A percentile compares a stretch with the other conserved stretches of the same genome.
Evolutionary conservation across 2,113 vertebrate genomes (phyloP).

Genomic region (Cyrtonyx montezumae): DNA sequence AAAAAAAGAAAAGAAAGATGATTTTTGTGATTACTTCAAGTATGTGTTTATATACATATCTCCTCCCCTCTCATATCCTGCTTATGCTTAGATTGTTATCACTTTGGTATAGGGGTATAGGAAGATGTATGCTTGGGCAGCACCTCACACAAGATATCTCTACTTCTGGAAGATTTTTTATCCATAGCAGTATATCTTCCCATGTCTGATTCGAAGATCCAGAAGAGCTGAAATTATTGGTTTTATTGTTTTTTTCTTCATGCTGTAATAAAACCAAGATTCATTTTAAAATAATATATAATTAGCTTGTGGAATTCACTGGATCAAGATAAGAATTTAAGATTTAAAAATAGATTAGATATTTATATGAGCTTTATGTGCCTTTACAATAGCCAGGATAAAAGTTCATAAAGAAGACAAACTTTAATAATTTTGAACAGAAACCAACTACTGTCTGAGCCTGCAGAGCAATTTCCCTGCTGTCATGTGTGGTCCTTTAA

Average conservation of each 20-base stretch:
- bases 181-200: background rate
- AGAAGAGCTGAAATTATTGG: background rate
- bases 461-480: background rate
- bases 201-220: background rate
- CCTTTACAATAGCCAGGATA: background rate
- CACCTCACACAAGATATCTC: background rate
- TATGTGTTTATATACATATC: background rate
- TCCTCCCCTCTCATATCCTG: background rate
- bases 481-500: background rate
- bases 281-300: background rate
- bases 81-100: background rate
- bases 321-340: background rate
- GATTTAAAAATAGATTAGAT: background rate
- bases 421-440: background rate
- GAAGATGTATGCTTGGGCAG: background rate
- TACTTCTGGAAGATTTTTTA: background rate
- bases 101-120: background rate
- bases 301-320: background rate
- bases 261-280: background rate
- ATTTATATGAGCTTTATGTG: background rate
- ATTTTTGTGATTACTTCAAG: constrained; percentile 6
- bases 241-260: background rate
- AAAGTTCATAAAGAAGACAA: background rate
- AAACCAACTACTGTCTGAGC: background rate
- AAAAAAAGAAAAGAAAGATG: background rate